phyloP scores from a whole-genome alignment of 2,113 vertebrate genomes.

The Holacanthus passer region DNA sequence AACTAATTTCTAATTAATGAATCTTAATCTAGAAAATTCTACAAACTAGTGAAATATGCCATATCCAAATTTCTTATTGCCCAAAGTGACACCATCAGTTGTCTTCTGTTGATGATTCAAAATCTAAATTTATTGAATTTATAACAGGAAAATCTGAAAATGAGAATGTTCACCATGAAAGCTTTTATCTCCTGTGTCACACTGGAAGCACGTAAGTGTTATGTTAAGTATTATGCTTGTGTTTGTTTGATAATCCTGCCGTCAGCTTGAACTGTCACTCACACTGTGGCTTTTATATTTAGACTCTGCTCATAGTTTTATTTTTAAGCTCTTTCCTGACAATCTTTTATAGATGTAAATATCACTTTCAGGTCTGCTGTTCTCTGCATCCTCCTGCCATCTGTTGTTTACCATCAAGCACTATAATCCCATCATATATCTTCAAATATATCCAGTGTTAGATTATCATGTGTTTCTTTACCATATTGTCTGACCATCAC shows the following conservation, averaged over 20 bases:
- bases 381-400: constrained; percentile 34
- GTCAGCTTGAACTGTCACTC: not conserved
- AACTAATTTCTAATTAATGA: not conserved
- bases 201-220: not conserved
- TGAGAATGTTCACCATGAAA: not conserved
- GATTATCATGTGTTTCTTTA: constrained; percentile 8
- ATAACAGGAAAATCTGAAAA: not conserved
- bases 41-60: not conserved
- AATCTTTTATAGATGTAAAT: constrained; percentile 20
- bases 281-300: not conserved
- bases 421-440: constrained; percentile 35
- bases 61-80: no score
- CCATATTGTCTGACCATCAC: not conserved
- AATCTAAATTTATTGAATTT: not conserved
- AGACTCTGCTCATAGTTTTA: not conserved
- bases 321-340: constrained; percentile 6
- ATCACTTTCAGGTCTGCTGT: constrained; percentile 12
- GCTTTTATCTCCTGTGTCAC: not conserved
- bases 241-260: constrained; percentile 10
- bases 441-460: constrained; percentile 7
- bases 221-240: not conserved
- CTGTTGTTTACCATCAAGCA: constrained; percentile 47
- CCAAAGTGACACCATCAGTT: no score
- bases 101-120: not conserved
- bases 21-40: not conserved